Evolutionary conservation across 2,888 invertebrate species (phyloP).

Genomic region (Cylindroiulus punctatus): DNA sequence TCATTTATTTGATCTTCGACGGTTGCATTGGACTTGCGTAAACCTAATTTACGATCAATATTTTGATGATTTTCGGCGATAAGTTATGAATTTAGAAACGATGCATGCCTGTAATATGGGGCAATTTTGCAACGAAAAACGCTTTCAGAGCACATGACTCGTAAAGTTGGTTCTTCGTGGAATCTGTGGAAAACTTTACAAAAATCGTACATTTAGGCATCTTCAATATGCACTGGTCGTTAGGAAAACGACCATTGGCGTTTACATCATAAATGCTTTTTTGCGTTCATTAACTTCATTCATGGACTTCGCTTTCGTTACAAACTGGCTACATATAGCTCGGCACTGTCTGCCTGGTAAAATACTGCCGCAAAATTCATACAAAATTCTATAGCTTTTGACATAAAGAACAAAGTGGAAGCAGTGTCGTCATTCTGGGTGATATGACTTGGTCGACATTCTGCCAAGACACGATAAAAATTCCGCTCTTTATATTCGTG

Average conservation of each 20-base stretch:
- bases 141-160: too few species aligned
- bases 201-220: neutral
- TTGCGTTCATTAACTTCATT: neutral
- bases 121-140: too few species aligned
- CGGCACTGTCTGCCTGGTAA: neutral
- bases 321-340: neutral
- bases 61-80: too few species aligned
- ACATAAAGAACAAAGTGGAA: constrained; percentile 31
- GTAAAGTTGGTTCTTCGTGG: too few species aligned
- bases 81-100: too few species aligned
- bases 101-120: too few species aligned
- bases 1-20: too few species aligned
- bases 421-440: constrained; percentile 8
- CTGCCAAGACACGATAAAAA: neutral
- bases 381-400: constrained; percentile 16
- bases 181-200: neutral
- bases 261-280: neutral
- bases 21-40: too few species aligned
- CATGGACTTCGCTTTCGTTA: neutral
- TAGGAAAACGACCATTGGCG: neutral
- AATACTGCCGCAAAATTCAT: constrained; percentile 3
- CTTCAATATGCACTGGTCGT: neutral
- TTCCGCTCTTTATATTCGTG: neutral
- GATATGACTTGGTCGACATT: constrained; percentile 1
- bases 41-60: too few species aligned